Evolutionary conservation across 2,888 invertebrate species (phyloP), one percentile per base, ranked within the genome.

Genomic region (Itoplectis maculator): DNA sequence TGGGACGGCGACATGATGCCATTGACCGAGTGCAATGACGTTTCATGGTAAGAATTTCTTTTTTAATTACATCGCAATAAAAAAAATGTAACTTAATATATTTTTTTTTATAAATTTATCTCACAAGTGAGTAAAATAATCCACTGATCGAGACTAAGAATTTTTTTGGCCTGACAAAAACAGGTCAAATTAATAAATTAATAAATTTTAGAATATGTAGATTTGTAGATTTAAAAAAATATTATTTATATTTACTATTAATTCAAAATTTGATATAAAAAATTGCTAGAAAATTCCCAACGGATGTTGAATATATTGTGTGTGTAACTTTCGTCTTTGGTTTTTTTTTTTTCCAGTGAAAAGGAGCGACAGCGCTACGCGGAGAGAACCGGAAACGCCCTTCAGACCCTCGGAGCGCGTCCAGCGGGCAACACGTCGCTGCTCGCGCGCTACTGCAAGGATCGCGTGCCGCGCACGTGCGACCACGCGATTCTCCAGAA

Each of bases 41-140:
- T 97, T 86, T 96, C 96, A 92, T 97, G 97, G 97, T 97, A 91
- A 94, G 95, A 92, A n/a, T n/a, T n/a, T n/a, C n/a, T n/a, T n/a
- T n/a, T n/a, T n/a, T n/a, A 29, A 29, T 29, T 29, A 3, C 29
- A 2, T 29, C 29, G 29, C 29, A 3, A 29, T 29, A 29, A 29
- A 29, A 29, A 29, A 29, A 29, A 3, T 29, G 29, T 2, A 29
- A 29, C 2, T 29, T 29, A 3, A 29, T 29, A 3, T 29, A 29
- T 3, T 45, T 45, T n/a, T n/a, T n/a, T 40, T n/a, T n/a, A n/a
- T n/a, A n/a, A n/a, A n/a, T n/a, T n/a, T n/a, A n/a, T n/a, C n/a
- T n/a, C n/a, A n/a, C n/a, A n/a, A n/a, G n/a, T n/a, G n/a, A n/a
- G n/a, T n/a, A n/a, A n/a, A n/a, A n/a, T n/a, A n/a, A n/a, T n/a